Evolutionary conservation across 1,140 invertebrate species (phyloP).

Genomic region (Megathymus violae): DNA sequence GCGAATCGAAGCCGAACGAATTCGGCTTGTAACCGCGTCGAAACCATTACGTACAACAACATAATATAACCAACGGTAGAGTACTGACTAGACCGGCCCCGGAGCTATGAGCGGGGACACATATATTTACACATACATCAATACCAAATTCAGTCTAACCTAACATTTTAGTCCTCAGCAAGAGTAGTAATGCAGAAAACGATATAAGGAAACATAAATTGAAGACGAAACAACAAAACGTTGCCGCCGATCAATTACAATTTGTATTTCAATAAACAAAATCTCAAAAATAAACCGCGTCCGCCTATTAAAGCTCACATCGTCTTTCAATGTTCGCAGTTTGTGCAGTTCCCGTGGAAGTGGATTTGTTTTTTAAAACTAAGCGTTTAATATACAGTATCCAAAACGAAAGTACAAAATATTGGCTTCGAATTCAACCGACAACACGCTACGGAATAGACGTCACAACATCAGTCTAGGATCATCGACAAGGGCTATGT

Average conservation of each 20-base stretch:
- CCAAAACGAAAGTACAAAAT: conserved; percentile 53
- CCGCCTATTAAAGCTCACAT: conserved; percentile 49
- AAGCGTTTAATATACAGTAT: conserved; percentile 57
- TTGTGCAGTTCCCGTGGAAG: conserved; percentile 79
- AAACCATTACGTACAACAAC: conserved; percentile 39
- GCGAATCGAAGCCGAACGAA: conserved; percentile 55
- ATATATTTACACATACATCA: conserved; percentile 63
- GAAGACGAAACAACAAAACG: conserved; percentile 42
- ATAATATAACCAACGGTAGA: conserved; percentile 56
- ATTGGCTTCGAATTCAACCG: conserved; percentile 41
- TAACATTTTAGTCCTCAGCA: conserved; percentile 56
- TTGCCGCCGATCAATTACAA: conserved; percentile 53
- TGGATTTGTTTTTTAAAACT: conserved; percentile 61
- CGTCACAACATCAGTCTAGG: conserved; percentile 65
- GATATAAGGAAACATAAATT: conserved; percentile 49
- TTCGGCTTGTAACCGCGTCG: conserved; percentile 27
- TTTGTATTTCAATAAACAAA: conserved; percentile 51
- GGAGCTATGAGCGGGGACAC: conserved; percentile 51
- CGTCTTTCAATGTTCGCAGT: conserved; percentile 50
- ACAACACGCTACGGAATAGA: conserved; percentile 41
- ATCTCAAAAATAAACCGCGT: conserved; percentile 65
- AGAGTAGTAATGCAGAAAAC: too few relatives aligned
- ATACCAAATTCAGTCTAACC: conserved; percentile 70
- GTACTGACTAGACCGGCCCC: conserved; percentile 78
- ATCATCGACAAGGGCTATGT: conserved; percentile 58